A percentile compares a stretch with the other conserved stretches of the same genome.
Evolutionary conservation across 2,888 invertebrate species (phyloP).

Genomic region (Sthenelais limicola): DNA sequence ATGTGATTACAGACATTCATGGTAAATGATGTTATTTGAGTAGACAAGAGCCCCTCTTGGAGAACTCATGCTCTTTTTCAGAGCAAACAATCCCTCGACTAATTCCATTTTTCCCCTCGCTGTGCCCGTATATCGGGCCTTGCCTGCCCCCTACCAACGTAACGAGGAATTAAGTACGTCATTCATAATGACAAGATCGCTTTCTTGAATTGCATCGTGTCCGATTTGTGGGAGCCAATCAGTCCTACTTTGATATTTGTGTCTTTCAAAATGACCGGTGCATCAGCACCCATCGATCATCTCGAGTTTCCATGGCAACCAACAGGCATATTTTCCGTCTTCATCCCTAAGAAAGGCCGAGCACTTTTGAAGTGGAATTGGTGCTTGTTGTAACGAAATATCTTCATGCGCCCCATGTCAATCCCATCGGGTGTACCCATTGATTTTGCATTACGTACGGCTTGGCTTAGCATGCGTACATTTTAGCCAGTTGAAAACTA

Average conservation of each 20-base stretch:
- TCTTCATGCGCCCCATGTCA: conserved; percentile 32
- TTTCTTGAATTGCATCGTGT: conserved; percentile 19
- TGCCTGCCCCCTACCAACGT: conserved; percentile 17
- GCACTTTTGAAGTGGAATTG: conserved; percentile 35
- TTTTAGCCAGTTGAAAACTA: no score
- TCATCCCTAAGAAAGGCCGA: conserved; percentile 35
- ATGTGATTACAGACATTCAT: no score
- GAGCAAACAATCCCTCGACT: not conserved
- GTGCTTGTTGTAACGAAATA: conserved; percentile 35
- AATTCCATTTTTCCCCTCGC: conserved; percentile 38
- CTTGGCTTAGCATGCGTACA: no score
- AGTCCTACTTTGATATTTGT: conserved; percentile 31
- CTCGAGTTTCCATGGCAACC: conserved; percentile 28
- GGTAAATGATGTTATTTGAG: no score
- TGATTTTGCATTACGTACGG: conserved; percentile 17
- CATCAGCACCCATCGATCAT: conserved; percentile 32
- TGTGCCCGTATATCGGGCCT: not conserved
- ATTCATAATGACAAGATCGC: conserved; percentile 33
- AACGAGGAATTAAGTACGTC: conserved; percentile 39
- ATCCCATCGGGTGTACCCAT: conserved; percentile 18
- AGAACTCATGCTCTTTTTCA: no score
- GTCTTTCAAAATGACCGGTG: conserved; percentile 37
- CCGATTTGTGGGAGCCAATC: conserved; percentile 27
- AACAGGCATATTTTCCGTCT: conserved; percentile 30
- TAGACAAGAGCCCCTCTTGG: no score